Evolutionary conservation across 2,113 vertebrate genomes (phyloP).

Genomic region (Entosphenus tridentatus): DNA sequence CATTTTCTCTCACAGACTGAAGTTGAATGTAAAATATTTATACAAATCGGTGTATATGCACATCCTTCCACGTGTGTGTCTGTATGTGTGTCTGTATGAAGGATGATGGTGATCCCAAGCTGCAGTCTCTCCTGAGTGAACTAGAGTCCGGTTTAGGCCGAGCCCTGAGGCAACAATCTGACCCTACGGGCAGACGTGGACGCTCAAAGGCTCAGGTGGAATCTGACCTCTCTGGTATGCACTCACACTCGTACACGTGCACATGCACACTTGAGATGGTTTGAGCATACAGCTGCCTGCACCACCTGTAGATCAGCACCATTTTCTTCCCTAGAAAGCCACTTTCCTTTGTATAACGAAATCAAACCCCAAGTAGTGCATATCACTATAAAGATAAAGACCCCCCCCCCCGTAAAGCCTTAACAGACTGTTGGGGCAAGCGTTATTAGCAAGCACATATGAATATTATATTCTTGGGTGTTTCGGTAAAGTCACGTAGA

Average conservation of each 20-base stretch:
- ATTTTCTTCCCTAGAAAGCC: background rate
- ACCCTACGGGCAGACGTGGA: slow-evolving; percentile 19
- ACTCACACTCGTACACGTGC: background rate
- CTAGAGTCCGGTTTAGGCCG: slow-evolving; percentile 60
- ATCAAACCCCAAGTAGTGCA: too few relatives aligned
- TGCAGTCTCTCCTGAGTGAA: slow-evolving; percentile 62
- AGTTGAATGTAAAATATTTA: slow-evolving; percentile 6
- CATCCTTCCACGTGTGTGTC: background rate
- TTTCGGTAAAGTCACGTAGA: too few relatives aligned
- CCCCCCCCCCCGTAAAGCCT: too few relatives aligned
- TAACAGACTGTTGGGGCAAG: too few relatives aligned
- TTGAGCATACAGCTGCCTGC: background rate
- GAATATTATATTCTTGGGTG: too few relatives aligned
- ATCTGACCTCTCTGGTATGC: slow-evolving; percentile 43
- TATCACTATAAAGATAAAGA: too few relatives aligned
- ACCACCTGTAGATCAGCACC: background rate
- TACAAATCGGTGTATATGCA: slow-evolving; percentile 7
- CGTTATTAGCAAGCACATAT: too few relatives aligned
- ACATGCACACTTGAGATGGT: background rate
- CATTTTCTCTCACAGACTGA: background rate
- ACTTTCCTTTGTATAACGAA: too few relatives aligned
- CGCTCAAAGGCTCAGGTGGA: slow-evolving; percentile 24
- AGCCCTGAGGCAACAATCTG: slow-evolving; percentile 37
- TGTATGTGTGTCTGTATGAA: slow-evolving; percentile 39
- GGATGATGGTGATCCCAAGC: slow-evolving; percentile 71